Conservation (phyloP, 1,140 invertebrate genomes). For the Tetraneura akinire region DNA sequence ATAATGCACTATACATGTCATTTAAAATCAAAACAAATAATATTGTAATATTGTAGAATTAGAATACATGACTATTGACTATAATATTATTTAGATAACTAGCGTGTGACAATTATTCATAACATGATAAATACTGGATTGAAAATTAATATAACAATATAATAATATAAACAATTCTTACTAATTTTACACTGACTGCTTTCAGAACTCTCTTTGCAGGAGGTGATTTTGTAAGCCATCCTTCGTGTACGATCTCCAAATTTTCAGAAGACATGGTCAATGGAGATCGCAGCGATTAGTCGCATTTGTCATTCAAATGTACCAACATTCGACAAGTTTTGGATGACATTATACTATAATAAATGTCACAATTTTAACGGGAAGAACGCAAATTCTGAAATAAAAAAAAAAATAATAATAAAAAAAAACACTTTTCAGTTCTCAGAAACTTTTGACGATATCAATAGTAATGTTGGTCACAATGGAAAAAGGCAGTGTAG, state of each 20-base stretch:
- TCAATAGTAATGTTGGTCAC: constrained; percentile 29
- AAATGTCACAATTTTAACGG: constrained; percentile 21
- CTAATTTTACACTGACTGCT: constrained; percentile 71
- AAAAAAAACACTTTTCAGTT: constrained; percentile 43
- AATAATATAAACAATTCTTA: constrained; percentile 31
- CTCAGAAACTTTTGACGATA: constrained; percentile 35
- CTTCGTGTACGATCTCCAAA: constrained; percentile 73
- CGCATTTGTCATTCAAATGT: constrained; percentile 15
- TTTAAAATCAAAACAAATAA: too few relatives aligned
- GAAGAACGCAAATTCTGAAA: constrained; percentile 33
- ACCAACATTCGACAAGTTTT: neutral
- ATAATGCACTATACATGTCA: too few relatives aligned
- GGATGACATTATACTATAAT: neutral
- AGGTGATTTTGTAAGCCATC: constrained; percentile 90
- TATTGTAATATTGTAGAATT: too few relatives aligned
- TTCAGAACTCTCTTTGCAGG: constrained; percentile 83
- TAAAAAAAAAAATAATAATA: constrained; percentile 29
- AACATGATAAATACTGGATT: too few relatives aligned
- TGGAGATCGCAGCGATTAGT: constrained; percentile 90
- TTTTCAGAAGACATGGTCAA: constrained; percentile 55
- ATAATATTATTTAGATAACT: too few relatives aligned
- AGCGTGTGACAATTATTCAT: too few relatives aligned
- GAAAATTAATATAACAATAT: neutral
- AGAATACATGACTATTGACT: too few relatives aligned
- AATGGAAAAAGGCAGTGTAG: constrained; percentile 9